A percentile compares a stretch with the other conserved stretches of the same genome.
Conservation (phyloP, 2,113 vertebrate species). For the Dissostichus mawsoni region DNA sequence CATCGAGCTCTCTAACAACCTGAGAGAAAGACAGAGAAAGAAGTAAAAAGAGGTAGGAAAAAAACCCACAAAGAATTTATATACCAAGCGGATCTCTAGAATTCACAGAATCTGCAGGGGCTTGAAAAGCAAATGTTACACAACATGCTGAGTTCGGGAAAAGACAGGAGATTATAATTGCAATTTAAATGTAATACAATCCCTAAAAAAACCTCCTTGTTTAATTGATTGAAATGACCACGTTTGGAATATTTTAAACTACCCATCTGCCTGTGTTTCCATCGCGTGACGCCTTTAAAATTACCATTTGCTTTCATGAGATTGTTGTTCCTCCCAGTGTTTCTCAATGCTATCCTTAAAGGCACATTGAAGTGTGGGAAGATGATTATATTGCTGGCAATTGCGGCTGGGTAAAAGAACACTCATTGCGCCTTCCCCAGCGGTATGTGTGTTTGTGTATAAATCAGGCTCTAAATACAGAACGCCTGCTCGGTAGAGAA, state of each 20-base stretch:
- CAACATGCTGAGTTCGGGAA: constrained; percentile 15
- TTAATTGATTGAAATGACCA: constrained; percentile 14
- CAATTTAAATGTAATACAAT: neutral
- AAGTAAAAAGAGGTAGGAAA: constrained; percentile 8
- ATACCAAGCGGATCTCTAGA: constrained; percentile 28
- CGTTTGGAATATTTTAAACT: constrained; percentile 32
- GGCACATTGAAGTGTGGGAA: constrained; percentile 58
- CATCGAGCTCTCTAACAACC: constrained; percentile 81
- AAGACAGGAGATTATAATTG: constrained; percentile 38
- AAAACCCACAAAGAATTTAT: constrained; percentile 6
- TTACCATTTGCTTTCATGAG: constrained; percentile 24
- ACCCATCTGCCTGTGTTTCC: constrained; percentile 7
- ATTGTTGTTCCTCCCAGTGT: neutral
- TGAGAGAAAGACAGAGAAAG: constrained; percentile 63
- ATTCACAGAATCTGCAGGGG: constrained; percentile 15
- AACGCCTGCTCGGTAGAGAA: constrained; percentile 57
- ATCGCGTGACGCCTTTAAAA: constrained; percentile 28
- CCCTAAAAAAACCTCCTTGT: neutral
- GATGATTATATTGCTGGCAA: constrained; percentile 67
- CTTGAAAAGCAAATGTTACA: constrained; percentile 13
- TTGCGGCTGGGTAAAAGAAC: constrained; percentile 24
- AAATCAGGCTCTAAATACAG: constrained; percentile 65
- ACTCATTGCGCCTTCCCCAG: constrained; percentile 45
- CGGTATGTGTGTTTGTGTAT: constrained; percentile 53
- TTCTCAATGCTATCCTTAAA: constrained; percentile 49